Evolutionary conservation across 2,797 vertebrate genomes (phyloP), one percentile per base, ranked within the genome.

Genomic region (Chloroceryle amazona): DNA sequence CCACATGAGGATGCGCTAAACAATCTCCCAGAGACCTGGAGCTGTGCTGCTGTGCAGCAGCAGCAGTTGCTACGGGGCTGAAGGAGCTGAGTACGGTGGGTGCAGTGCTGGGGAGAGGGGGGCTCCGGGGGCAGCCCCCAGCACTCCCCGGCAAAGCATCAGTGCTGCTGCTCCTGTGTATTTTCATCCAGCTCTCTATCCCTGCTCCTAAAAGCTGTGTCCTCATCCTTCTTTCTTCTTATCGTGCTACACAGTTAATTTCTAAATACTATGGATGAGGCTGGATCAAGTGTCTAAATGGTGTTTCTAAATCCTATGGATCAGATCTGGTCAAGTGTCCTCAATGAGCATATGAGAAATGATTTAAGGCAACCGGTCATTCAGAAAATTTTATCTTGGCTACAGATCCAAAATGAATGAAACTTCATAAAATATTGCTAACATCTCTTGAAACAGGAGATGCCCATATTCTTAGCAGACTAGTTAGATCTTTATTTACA

Each of bases 351-450:
- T 9, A 41, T 41, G 13, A 41, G 62, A 95, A 93, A 71, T 66
- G 63, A 95, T 41, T 75, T 54, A 86, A 68, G 33, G 86, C 58
- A 88, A 85, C 10, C 12, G 28, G 52, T 15, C 4, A 9, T 58
- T 92, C 71, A 73, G 91, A 52, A 78, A 76, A 58, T 61, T 89
- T 91, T 80, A 52, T 81, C 29, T 29, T 82, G 63, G 62, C 63
- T 91, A 76, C 46, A 37, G 81, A 60, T 95, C 73, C 61, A 90
- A 89, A 89, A 86, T 10, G 10, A 82, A 61, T 16, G 70, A 86
- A 96, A 95, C 71, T 94, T 70, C 8, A 31, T 74, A 46, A 78
- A 83, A 61, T 67, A 68, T 61, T 87, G 81, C 68, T 44, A 78
- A 54, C 10, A 19, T 9, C 55, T 78, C 81, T 23, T 39, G 15